Base-by-base conservation (phyloP, 2,797 vertebrate species). In the Ctenochaetus hawaiiensis region DNA sequence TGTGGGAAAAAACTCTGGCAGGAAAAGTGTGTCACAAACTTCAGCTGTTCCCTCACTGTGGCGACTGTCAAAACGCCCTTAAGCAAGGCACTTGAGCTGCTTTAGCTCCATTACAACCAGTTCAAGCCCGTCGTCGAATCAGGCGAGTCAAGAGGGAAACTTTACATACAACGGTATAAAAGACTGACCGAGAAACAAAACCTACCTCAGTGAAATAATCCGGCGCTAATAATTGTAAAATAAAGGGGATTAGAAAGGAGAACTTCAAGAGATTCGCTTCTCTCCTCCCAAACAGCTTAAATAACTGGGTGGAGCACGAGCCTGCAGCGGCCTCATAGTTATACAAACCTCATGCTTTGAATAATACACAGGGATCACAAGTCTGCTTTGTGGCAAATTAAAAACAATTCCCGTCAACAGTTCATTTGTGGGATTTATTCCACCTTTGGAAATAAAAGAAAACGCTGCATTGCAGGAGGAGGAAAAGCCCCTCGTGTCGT, bases 391-490 rank as follows among this genome's bases (percentile, higher is more conserved):
- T 54, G 30, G 70, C 44, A 2, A 58, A 71, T 88, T 60, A 79
- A 57, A 78, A 30, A 69, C 56, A 68, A 66, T 63, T 54, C 22
- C 52, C 70, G 72, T 90, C 75, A 83, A 72, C 74, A 60, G 3
- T 61, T 76, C 56, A 56, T 78, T 72, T 62, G n/a, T 0, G 34
- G 53, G 57, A 52, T n/a, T 11, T 63, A 17, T 58, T 67, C 11
- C 67, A 75, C 60, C 2, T 34, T 61, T 34, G 56, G 63, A 60
- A n/a, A 67, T 56, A 68, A 30, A 30, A 54, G 41, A 56, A 71
- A 67, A 1, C n/a, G n/a, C 81, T 71, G 83, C 94, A 85, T 52
- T 84, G 89, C 94, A 89, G 93, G 82, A 76, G 91, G 83, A 47
- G 61, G 67, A 75, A 77, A 83, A 72, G n/a, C 49, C 54, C 34